phyloP scores from a whole-genome alignment of 2,113 vertebrate species.

The Oplegnathus fasciatus region DNA sequence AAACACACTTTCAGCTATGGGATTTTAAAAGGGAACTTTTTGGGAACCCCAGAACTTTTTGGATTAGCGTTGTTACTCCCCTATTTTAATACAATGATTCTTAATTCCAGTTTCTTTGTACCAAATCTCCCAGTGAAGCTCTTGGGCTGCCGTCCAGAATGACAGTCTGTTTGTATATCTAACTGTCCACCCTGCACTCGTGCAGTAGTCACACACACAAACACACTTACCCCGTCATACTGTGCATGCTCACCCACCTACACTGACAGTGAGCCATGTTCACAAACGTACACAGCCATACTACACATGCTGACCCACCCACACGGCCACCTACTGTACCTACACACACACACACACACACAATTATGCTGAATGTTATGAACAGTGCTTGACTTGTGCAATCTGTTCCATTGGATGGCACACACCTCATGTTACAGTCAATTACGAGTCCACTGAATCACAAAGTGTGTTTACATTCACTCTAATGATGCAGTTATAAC shows the following conservation, averaged over 20 bases:
- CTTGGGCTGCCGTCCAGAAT: constrained; percentile 40
- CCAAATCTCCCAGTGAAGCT: constrained; percentile 28
- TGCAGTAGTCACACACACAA: constrained; percentile 28
- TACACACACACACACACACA: neutral
- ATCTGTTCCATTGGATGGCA: constrained; percentile 19
- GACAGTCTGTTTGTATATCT: constrained; percentile 40
- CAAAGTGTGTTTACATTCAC: constrained; percentile 41
- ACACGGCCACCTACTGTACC: constrained; percentile 33
- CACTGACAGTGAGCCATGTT: constrained; percentile 22
- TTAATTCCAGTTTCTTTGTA: constrained; percentile 39
- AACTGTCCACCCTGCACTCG: constrained; percentile 37
- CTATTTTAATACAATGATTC: constrained; percentile 36
- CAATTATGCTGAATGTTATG: constrained; percentile 11
- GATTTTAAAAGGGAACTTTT: constrained; percentile 31
- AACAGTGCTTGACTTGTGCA: constrained; percentile 44
- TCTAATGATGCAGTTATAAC: constrained; percentile 14
- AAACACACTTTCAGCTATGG: constrained; percentile 64
- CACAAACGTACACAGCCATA: constrained; percentile 2
- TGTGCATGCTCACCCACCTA: constrained; percentile 33
- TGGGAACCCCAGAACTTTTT: constrained; percentile 52
- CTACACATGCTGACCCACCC: constrained; percentile 49
- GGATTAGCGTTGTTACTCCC: constrained; percentile 41
- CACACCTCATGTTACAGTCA: constrained; percentile 52
- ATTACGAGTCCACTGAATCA: constrained; percentile 44
- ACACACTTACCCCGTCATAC: constrained; percentile 30